Base-by-base conservation (phyloP, 1,140 invertebrate species). In the Tetragonula clypearis region DNA sequence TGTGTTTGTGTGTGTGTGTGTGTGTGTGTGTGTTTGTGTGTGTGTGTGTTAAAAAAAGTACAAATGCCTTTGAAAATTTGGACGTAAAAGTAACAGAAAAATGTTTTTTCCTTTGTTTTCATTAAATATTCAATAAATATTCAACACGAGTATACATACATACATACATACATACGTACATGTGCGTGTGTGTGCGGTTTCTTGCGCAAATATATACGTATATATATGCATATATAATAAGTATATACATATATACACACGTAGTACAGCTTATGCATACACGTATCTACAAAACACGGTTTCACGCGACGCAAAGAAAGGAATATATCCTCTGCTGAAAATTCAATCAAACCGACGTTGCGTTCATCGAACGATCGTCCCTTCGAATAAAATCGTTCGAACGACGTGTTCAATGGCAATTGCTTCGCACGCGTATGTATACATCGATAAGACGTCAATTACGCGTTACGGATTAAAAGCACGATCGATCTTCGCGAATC, bases 51-150 rank as follows among this genome's bases (percentile, higher is more conserved):
- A 55, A 55, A n/a, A 71, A 41, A 1, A 53, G 14, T 14, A 30
- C 19, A 30, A 71, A 71, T 81, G 14, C 14, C 6, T 23, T 58
- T 19, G 8, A 62, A 71, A 30, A 71, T 30, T 49, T 11, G 55
- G 35, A 41, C 15, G 21, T 30, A 71, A 35, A 53, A 62, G 17
- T 60, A 79, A 58, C 15, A 66, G 19, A 72, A n/a, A 49, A 69
- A 41, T 41, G 35, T 35, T 35, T 72, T 53, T 35, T 72, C 6
- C 6, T 49, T 49, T 0, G 41, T 55, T 15, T 26, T 58, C 26
- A 1, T 58, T 74, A 66, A 74, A 81, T 85, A 81, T 26, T 35
- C 56, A 85, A 85, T 85, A 85, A 85, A 85, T 79, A 55, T 35
- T 68, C 23, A 80, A 80, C 30, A 53, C 49, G 11, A 74, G 17